Conservation (phyloP, 53 echinoderm and acorn worm genomes). For the Pentamera pediparva region DNA sequence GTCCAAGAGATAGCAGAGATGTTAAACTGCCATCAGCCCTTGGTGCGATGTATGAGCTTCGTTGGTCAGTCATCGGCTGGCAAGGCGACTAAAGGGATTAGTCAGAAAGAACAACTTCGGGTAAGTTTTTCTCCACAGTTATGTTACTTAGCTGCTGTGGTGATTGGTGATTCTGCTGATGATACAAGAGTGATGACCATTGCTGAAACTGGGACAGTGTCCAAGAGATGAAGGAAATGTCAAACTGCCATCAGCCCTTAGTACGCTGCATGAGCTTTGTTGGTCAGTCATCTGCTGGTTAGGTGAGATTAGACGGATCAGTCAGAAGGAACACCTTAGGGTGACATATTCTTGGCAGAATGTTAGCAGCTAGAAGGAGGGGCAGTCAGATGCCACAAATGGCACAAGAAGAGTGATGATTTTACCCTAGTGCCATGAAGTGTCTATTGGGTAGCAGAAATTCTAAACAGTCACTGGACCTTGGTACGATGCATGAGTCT, state of each 20-base stretch:
- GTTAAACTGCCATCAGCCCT: conserved; percentile 74
- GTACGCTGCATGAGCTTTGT: conserved; percentile 90
- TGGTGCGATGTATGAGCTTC: conserved; percentile 83
- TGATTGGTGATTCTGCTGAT: too few species aligned
- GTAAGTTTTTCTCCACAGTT: too few species aligned
- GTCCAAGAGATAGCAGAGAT: conserved; percentile 84
- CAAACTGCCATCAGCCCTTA: conserved; percentile 70
- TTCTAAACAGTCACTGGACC: conserved; percentile 82
- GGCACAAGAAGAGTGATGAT: too few species aligned
- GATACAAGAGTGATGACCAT: too few species aligned
- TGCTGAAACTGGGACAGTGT: too few species aligned
- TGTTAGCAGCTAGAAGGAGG: too few species aligned
- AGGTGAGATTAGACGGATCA: conserved; percentile 80
- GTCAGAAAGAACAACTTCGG: conserved; percentile 95
- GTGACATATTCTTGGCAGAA: too few species aligned
- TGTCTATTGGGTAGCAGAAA: conserved; percentile 76
- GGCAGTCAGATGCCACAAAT: too few species aligned
- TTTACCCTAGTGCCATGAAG: too few species aligned
- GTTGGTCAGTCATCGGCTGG: conserved; percentile 92
- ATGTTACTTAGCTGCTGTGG: too few species aligned
- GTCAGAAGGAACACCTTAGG: conserved; percentile 95
- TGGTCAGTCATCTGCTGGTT: conserved; percentile 89
- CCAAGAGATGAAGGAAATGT: conserved; percentile 80
- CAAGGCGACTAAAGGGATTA: conserved; percentile 83
- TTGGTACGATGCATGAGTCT: conserved; percentile 81